Evolutionary conservation across 2,113 vertebrate genomes (phyloP).

Genomic region (Hyaena hyaena): DNA sequence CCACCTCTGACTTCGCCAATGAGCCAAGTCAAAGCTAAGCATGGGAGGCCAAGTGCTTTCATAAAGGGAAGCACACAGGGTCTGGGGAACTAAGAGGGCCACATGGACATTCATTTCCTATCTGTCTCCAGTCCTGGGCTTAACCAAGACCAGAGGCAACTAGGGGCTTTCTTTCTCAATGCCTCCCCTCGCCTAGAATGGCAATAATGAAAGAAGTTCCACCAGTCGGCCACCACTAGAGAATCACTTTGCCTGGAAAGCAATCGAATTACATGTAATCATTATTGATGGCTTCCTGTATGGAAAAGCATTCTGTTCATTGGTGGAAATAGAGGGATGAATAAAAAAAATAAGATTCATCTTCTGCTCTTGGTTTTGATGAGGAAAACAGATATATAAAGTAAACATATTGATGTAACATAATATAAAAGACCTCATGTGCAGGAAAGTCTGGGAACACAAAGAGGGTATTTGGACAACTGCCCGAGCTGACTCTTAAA

Average conservation of each 20-base stretch:
- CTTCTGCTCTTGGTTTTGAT: neutral
- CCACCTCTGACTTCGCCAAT: neutral
- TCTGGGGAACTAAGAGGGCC: neutral
- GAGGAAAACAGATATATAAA: neutral
- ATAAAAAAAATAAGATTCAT: neutral
- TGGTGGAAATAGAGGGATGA: neutral
- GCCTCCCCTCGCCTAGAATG: too few relatives aligned
- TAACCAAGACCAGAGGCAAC: neutral
- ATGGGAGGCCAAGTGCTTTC: neutral
- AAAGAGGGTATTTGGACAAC: neutral
- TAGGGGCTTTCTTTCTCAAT: accelerated
- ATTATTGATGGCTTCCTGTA: too few relatives aligned
- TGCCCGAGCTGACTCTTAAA: neutral
- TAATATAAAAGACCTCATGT: neutral
- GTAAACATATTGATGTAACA: neutral
- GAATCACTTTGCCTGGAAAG: neutral
- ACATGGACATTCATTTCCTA: neutral
- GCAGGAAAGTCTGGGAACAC: neutral
- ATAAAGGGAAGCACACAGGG: accelerated
- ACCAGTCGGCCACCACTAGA: accelerated
- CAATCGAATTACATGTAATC: neutral
- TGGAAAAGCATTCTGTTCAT: neutral
- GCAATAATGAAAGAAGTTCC: neutral
- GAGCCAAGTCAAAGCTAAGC: neutral
- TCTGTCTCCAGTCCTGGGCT: neutral